Conservation (phyloP, 2,797 vertebrate species). For the Mareca strepera region DNA sequence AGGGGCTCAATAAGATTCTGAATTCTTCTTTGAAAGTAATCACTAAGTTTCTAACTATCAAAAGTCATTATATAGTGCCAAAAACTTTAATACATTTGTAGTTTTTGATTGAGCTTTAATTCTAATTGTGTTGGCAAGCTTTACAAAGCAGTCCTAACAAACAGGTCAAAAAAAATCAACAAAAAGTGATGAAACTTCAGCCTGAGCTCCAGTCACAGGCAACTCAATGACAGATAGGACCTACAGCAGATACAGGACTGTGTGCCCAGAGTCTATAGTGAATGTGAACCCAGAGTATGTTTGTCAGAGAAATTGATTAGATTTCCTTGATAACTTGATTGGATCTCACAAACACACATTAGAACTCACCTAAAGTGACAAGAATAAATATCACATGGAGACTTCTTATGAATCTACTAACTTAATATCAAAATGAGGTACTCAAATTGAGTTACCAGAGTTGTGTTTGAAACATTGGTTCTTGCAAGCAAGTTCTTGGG, state of each 20-base stretch:
- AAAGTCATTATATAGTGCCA: background rate
- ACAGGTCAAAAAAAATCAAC: constrained; percentile 25
- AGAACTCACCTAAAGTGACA: constrained; percentile 6
- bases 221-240: background rate
- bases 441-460: background rate
- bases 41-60: background rate
- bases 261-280: background rate
- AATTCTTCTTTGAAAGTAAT: background rate
- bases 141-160: constrained; percentile 54
- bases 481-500: background rate
- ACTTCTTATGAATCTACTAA: background rate
- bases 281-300: background rate
- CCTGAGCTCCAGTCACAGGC: background rate
- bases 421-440: background rate
- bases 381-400: background rate
- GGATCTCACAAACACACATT: background rate
- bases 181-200: background rate
- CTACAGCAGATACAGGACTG: background rate
- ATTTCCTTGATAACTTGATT: background rate
- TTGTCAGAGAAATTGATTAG: constrained; percentile 43
- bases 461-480: background rate
- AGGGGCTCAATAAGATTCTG: background rate
- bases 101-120: constrained; percentile 16
- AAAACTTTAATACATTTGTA: background rate
- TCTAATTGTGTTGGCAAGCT: constrained; percentile 34